These are phyloP conservation scores for Ciconia nigra DNA, from an alignment of 2,797 vertebrate genomes.

Conservation along the genomic window DNA sequence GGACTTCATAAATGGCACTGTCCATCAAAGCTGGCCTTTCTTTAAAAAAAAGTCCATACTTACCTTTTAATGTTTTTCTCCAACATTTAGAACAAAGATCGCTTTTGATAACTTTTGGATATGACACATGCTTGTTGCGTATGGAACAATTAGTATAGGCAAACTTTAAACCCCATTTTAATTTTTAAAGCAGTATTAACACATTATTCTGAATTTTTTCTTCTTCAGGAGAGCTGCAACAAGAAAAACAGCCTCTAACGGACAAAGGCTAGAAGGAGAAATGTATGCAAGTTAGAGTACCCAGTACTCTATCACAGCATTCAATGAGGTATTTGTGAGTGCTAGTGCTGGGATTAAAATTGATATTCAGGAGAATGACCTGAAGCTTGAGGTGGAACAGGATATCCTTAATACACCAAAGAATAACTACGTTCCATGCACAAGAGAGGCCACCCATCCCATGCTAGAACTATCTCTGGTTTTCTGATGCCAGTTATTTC, in stretches of 20 bases:
- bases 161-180: not conserved
- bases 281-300: not conserved
- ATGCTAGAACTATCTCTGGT: not conserved
- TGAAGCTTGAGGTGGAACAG: not conserved
- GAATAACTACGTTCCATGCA: not conserved
- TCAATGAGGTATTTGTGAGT: not conserved
- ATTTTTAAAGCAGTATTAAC: not conserved
- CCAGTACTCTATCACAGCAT: not conserved
- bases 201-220: not conserved
- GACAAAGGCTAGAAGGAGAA: not conserved
- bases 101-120: not conserved
- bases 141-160: not conserved
- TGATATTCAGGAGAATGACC: not conserved
- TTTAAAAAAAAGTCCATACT: not conserved
- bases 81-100: not conserved
- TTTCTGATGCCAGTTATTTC: not conserved
- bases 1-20: not conserved
- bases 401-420: not conserved
- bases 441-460: not conserved
- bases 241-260: constrained; percentile 46
- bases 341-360: not conserved
- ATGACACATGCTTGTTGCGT: not conserved
- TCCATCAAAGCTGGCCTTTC: not conserved
- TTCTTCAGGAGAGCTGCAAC: constrained; percentile 75
- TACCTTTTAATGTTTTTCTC: not conserved